phyloP scores from a whole-genome alignment of 2,113 vertebrate genomes.

The Campylomormyrus tamandua region DNA sequence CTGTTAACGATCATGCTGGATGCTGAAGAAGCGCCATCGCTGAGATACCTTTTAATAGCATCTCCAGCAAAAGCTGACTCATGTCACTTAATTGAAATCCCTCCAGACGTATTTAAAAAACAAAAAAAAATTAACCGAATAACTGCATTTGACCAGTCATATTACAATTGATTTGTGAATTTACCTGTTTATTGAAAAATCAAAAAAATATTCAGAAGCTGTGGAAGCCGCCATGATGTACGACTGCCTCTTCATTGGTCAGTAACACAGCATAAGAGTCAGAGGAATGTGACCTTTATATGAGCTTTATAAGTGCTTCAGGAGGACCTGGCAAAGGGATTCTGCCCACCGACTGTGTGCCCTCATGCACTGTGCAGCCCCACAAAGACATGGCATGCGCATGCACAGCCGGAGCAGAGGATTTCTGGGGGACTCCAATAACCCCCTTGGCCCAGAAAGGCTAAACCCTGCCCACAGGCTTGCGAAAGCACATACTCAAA shows the following conservation, averaged over 20 bases:
- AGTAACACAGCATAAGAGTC: not conserved
- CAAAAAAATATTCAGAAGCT: not conserved
- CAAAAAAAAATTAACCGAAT: not conserved
- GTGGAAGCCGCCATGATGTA: not conserved
- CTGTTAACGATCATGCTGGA: not conserved
- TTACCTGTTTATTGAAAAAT: not conserved
- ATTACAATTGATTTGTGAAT: not conserved
- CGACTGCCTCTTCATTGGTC: not conserved
- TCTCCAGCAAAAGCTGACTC: not conserved
- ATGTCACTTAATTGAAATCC: not conserved
- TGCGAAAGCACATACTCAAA: constrained; percentile 42
- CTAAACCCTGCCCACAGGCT: constrained; percentile 40
- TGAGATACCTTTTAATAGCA: not conserved
- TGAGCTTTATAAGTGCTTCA: not conserved
- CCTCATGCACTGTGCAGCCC: not conserved
- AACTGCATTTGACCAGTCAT: not conserved
- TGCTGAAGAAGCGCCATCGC: not conserved
- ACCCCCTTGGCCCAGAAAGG: constrained; percentile 38
- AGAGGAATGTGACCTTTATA: not conserved
- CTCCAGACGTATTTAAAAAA: not conserved
- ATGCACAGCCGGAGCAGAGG: constrained; percentile 17
- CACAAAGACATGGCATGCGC: not conserved
- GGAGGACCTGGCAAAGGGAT: constrained; percentile 4
- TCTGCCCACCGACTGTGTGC: not conserved
- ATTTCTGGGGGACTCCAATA: constrained; percentile 28